Conservation (phyloP, 1,140 invertebrate genomes). For the Leptoteleia sp. region DNA sequence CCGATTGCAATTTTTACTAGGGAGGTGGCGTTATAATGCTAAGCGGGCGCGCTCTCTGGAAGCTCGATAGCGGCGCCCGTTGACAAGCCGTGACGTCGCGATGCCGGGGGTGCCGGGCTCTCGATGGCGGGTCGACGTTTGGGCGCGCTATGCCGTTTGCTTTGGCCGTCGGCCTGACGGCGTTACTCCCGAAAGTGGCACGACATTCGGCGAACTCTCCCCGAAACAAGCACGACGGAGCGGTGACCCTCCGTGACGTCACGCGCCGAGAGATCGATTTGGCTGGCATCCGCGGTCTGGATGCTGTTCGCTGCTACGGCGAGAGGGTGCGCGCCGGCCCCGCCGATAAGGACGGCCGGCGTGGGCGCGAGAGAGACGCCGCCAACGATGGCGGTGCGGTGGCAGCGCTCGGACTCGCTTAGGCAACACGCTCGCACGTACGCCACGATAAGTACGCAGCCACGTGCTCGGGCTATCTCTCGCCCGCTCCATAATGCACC, state of each 20-base stretch:
- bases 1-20: too few species aligned
- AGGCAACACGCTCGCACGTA: constrained; percentile 42
- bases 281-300: constrained; percentile 52
- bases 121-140: too few species aligned
- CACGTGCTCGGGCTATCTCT: constrained; percentile 50
- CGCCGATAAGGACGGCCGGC: not conserved
- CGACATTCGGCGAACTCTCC: constrained; percentile 20
- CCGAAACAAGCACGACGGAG: constrained; percentile 11
- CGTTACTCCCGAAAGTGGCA: constrained; percentile 38
- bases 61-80: too few species aligned
- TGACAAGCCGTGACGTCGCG: too few species aligned
- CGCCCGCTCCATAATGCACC: constrained; percentile 43
- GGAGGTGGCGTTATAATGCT: too few species aligned
- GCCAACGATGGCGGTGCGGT: constrained; percentile 14
- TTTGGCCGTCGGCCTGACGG: too few species aligned
- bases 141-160: too few species aligned
- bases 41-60: too few species aligned
- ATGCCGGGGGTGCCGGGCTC: too few species aligned
- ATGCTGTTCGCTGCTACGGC: constrained; percentile 19
- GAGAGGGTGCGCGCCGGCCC: constrained; percentile 18
- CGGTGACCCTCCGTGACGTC: constrained; percentile 50
- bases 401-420: constrained; percentile 6
- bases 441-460: constrained; percentile 48
- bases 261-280: constrained; percentile 57
- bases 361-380: not conserved